A percentile compares a stretch with the other conserved stretches of the same genome.
phyloP scores from a whole-genome alignment of 2,797 vertebrate genomes.

The Brachyrhaphis roseni region DNA sequence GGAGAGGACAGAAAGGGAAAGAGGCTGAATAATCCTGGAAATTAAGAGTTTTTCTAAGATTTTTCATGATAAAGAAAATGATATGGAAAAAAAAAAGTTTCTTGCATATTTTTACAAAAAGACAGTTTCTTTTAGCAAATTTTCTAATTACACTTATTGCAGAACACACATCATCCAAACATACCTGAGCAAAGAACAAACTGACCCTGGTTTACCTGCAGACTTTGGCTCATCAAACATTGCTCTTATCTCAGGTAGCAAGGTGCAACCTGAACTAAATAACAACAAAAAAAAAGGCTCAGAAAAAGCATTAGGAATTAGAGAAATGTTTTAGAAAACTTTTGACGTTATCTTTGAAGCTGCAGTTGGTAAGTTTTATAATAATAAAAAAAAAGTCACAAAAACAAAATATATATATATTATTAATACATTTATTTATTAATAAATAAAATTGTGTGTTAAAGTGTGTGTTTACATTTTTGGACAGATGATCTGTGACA shows the following conservation, averaged over 20 bases:
- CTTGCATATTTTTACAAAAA: not conserved
- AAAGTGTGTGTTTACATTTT: too few species aligned
- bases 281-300: constrained; percentile 3
- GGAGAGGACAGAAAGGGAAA: not conserved
- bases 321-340: not conserved
- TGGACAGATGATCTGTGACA: too few species aligned
- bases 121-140: not conserved
- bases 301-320: not conserved
- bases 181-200: constrained; percentile 34
- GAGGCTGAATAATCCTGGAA: not conserved
- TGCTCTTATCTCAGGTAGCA: constrained; percentile 69
- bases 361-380: too few species aligned
- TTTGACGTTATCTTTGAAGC: not conserved
- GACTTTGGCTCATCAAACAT: constrained; percentile 73
- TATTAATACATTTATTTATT: too few species aligned
- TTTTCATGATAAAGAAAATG: not conserved
- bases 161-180: not conserved
- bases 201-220: constrained; percentile 64
- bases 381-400: too few species aligned
- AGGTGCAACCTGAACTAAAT: constrained; percentile 25
- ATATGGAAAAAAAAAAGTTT: not conserved
- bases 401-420: too few species aligned
- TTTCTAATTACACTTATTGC: not conserved
- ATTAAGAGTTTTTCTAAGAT: not conserved
- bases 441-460: too few species aligned